These are phyloP conservation scores for Eolophus roseicapilla DNA, from an alignment of 2,113 vertebrate species.

Conservation along the genomic window DNA sequence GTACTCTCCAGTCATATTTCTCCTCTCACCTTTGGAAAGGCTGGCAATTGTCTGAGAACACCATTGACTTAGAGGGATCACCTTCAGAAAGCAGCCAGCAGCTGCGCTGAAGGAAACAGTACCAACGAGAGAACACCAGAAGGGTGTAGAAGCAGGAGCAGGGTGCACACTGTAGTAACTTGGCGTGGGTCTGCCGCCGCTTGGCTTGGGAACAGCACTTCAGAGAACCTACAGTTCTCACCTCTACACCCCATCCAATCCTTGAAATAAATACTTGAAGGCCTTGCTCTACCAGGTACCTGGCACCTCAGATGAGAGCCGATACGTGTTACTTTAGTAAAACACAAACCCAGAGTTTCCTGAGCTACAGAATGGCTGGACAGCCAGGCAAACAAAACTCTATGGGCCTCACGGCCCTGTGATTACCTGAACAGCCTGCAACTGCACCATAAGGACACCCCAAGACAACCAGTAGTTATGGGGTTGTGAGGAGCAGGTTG, in stretches of 20 bases:
- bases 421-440: neutral
- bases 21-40: neutral
- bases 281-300: slow-evolving; percentile 10
- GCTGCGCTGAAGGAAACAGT: neutral
- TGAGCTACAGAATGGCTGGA: slow-evolving; percentile 12
- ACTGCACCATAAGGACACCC: neutral
- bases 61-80: neutral
- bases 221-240: neutral
- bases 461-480: neutral
- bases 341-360: neutral
- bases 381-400: neutral
- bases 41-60: neutral
- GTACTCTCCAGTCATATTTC: neutral
- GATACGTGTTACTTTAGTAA: neutral
- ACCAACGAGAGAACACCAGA: neutral
- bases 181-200: neutral
- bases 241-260: neutral
- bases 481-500: neutral
- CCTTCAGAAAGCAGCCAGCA: neutral
- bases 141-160: neutral
- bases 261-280: neutral
- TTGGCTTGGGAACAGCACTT: neutral
- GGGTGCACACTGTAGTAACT: accelerated
- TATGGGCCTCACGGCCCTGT: neutral
- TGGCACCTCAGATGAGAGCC: slow-evolving; percentile 48